phyloP scores from a whole-genome alignment of 2,888 invertebrate genomes.

The Panzeria rudis region DNA sequence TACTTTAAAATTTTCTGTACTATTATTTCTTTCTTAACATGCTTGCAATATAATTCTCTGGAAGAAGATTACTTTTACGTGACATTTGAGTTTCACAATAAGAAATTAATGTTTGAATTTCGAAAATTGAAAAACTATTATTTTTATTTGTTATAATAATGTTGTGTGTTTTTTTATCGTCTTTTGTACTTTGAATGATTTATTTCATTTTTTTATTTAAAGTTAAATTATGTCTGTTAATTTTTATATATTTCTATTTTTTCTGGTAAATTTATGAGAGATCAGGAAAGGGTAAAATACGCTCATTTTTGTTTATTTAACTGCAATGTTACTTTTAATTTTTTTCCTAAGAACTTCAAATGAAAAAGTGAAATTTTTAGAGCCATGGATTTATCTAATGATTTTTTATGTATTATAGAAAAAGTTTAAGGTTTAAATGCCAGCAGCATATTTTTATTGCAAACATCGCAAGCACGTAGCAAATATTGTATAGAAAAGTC shows the following conservation, averaged over 20 bases:
- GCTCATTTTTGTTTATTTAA: neutral
- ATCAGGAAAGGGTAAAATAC: conserved; percentile 33
- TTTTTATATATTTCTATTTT: neutral
- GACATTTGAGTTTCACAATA: conserved; percentile 59
- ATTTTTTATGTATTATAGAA: neutral
- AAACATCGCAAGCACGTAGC: no score
- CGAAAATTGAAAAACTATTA: conserved; percentile 51
- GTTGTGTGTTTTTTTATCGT: neutral
- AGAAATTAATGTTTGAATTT: conserved; percentile 29
- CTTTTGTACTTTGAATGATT: conserved; percentile 35
- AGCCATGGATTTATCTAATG: neutral
- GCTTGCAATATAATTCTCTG: conserved; percentile 43
- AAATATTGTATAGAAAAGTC: no score
- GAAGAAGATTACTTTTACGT: conserved; percentile 67
- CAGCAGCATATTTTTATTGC: no score
- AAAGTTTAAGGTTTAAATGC: neutral
- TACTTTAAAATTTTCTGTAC: conserved; percentile 19
- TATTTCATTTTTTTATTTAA: conserved; percentile 45
- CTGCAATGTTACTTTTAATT: neutral
- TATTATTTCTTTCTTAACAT: conserved; percentile 29
- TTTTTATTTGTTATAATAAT: conserved; percentile 47
- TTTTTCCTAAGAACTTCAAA: neutral
- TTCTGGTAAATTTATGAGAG: conserved; percentile 7
- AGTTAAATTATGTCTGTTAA: neutral
- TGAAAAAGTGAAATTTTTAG: conserved; percentile 1